A percentile compares a stretch with the other conserved stretches of the same genome.
These are phyloP conservation scores for Vicugna pacos DNA, from an alignment of 2,113 vertebrate species.

Conservation along the genomic window DNA sequence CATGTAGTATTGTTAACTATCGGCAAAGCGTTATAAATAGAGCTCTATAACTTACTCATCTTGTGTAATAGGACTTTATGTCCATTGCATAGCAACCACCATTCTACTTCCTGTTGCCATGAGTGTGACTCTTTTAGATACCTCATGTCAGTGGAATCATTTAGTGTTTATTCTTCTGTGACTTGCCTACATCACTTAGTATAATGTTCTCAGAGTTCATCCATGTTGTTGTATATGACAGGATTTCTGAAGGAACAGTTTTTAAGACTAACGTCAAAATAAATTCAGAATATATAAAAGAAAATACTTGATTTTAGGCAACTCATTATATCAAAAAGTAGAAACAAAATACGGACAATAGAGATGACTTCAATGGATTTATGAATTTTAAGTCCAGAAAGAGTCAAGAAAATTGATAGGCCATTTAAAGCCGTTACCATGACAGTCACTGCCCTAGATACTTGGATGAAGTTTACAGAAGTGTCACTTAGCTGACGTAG, in stretches of 20 bases:
- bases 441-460: neutral
- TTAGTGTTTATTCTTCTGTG: neutral
- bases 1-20: neutral
- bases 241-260: constrained; percentile 19
- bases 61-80: neutral
- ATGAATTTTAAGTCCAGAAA: neutral
- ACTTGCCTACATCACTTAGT: neutral
- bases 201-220: neutral
- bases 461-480: neutral
- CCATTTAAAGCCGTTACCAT: neutral
- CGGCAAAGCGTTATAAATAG: neutral
- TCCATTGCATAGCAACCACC: neutral
- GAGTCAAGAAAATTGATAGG: neutral
- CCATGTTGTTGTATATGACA: neutral
- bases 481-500: neutral
- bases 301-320: neutral
- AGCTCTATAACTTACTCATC: neutral
- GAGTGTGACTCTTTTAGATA: neutral
- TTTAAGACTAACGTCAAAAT: constrained; percentile 12
- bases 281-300: constrained; percentile 26
- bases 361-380: neutral
- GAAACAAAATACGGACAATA: constrained; percentile 18
- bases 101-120: neutral
- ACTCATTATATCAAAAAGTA: neutral
- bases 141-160: neutral